Evolutionary conservation across 2,888 invertebrate genomes (phyloP).

Genomic region (Gymnosoma rotundatum): DNA sequence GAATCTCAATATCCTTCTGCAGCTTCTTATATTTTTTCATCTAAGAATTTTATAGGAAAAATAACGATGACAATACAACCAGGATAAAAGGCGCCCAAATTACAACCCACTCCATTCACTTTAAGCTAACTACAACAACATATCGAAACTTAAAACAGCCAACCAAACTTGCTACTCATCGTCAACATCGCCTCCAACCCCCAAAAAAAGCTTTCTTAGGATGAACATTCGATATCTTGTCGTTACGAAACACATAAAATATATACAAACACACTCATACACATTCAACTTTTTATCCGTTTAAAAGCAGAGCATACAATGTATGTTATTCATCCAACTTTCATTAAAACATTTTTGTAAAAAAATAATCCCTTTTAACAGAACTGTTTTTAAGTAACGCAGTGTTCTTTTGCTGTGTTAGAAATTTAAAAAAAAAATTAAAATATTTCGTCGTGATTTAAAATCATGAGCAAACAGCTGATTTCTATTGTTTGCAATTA

Average conservation of each 20-base stretch:
- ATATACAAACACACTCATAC: constrained; percentile 9
- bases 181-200: constrained; percentile 16
- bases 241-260: constrained; percentile 35
- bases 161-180: constrained; percentile 36
- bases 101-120: constrained; percentile 48
- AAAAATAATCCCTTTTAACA: too few species aligned
- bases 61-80: constrained; percentile 66
- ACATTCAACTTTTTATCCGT: background rate
- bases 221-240: constrained; percentile 61
- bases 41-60: constrained; percentile 58
- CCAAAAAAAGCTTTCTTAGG: constrained; percentile 31
- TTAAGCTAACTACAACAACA: constrained; percentile 24
- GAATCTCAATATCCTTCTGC: constrained; percentile 41
- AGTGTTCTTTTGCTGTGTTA: too few species aligned
- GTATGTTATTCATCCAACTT: background rate
- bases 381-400: too few species aligned
- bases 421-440: too few species aligned
- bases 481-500: too few species aligned
- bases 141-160: constrained; percentile 17
- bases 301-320: constrained; percentile 19
- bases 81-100: constrained; percentile 68
- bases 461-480: too few species aligned
- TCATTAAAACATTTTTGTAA: background rate
- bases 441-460: too few species aligned
- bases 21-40: constrained; percentile 51